These are phyloP conservation scores for Parambassis ranga DNA, from an alignment of 2,797 vertebrate species.

Conservation along the genomic window DNA sequence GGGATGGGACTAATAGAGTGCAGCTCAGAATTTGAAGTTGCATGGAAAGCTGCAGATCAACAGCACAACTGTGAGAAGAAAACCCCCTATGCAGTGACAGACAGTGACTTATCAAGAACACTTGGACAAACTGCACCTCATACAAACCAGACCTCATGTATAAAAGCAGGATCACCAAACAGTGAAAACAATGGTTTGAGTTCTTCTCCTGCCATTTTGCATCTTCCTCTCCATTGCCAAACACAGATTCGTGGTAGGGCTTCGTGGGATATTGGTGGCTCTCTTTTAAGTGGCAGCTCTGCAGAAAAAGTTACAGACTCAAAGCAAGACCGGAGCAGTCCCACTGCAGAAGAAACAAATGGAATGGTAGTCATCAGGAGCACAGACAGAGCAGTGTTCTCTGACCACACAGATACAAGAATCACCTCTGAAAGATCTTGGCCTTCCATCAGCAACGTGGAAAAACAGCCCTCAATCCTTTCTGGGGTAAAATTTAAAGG, in stretches of 20 bases:
- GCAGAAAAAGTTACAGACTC: constrained; percentile 25
- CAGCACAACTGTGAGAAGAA: constrained; percentile 43
- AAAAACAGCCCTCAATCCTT: constrained; percentile 37
- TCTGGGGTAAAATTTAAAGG: constrained; percentile 19
- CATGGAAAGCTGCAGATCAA: constrained; percentile 75
- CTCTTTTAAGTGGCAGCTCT: constrained; percentile 27
- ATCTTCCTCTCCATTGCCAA: constrained; percentile 79
- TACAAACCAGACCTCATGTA: constrained; percentile 62
- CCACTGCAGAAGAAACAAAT: constrained; percentile 59
- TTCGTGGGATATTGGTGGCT: constrained; percentile 59
- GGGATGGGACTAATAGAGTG: constrained; percentile 74
- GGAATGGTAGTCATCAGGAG: constrained; percentile 63
- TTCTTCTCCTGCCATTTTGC: constrained; percentile 76
- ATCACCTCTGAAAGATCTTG: constrained; percentile 51
- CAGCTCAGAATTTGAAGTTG: constrained; percentile 72
- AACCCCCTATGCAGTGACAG: constrained; percentile 68
- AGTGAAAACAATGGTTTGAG: constrained; percentile 49
- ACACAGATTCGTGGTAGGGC: constrained; percentile 66
- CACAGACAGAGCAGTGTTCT: constrained; percentile 72
- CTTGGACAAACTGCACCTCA: constrained; percentile 59
- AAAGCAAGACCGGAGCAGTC: constrained; percentile 45
- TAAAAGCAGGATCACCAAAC: constrained; percentile 43
- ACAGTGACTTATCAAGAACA: constrained; percentile 41
- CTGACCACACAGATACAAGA: constrained; percentile 44
- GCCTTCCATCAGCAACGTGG: constrained; percentile 18